Evolutionary conservation across 2,888 invertebrate genomes (phyloP), one percentile per base, ranked within the genome.

Genomic region (Cryptocephalus primarius): DNA sequence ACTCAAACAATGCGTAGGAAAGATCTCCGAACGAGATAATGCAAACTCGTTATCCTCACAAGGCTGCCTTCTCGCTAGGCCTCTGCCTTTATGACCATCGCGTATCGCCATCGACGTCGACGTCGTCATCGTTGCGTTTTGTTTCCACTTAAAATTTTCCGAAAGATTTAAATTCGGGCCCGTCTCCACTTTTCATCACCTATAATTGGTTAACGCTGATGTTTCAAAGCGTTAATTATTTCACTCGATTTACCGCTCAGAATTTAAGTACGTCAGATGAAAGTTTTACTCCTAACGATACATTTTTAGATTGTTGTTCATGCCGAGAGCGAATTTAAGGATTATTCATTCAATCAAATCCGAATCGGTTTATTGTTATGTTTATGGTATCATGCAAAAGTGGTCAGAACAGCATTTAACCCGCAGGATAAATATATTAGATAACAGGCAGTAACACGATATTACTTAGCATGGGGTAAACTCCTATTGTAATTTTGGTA

Each of bases 141-240:
- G 47, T 49, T 51, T 49, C 49, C 49, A 53, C 51, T 55, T 51
- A 50, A 54, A 54, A 55, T 55, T 56, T 56, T 58, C 54, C 51
- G 52, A 51, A 42, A 54, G 56, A 56, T 55, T 57, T 56, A 44
- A 48, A 44, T 45, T 22, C 22, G 44, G 51, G 46, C 45, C 48
- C 50, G 48, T 55, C 48, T 47, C 41, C 44, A 48, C 42, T 50
- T 58, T 55, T 60, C 59, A 50, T 58, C 60, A 56, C 58, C 50
- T 56, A 50, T 58, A 58, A 60, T 58, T 58, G 58, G 60, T 54
- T 55, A 55, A 58, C 51, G 56, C 53, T 42, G 47, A 50, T 48
- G 48, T 53, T 50, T 52, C 48, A 52, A 52, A 55, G 48, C 54
- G 52, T 49, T 59, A 58, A 60, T 60, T 60, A 57, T 57, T 57